Evolutionary conservation across 2,113 vertebrate genomes (phyloP), one percentile per base, ranked within the genome.

Genomic region (Catharus minimus): DNA sequence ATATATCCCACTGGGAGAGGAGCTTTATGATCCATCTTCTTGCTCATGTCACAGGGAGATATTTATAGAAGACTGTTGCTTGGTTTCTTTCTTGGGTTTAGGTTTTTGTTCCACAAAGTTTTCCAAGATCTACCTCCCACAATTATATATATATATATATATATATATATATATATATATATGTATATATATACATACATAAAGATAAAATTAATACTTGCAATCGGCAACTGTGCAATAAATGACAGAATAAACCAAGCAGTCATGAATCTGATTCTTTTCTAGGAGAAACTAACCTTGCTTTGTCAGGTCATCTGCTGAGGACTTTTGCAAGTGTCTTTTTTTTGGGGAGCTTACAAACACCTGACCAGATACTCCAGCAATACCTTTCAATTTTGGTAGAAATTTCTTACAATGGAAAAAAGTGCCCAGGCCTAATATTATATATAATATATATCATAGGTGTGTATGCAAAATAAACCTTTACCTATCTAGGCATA

Each of bases 41-140:
- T 26, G 3, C 36, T 82, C 38, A 36, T 0, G 0, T 15, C 20
- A 36, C 2, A 16, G 75, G 20, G 17, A 39, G 16, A 32, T 21
- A 39, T 15, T 62, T 73, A 28, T 1, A 23, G 62, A 67, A 64
- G 18, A 23, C 3, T 13, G 3, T 33, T 32, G 2, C 24, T 74
- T 53, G 19, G 2, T 67, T 84, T 85, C 30, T 53, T 18, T n/a
- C 20, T 61, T 16, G 22, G 9, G 36, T 75, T 78, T 50, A 50
- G 53, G 30, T 5, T 24, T 18, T 76, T 71, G 52, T 38, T 46
- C n/a, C 16, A 17, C 5, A 24, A 58, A 7, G 7, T 62, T 93
- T 88, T 69, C 47, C 10, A 66, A 55, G 60, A 56, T 32, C 7
- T 56, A 64, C 21, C 13, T 47, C 44, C 7, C 9, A 41, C 28